Evolutionary conservation across 2,888 invertebrate species (phyloP).

Genomic region (Ethmia dodecea): DNA sequence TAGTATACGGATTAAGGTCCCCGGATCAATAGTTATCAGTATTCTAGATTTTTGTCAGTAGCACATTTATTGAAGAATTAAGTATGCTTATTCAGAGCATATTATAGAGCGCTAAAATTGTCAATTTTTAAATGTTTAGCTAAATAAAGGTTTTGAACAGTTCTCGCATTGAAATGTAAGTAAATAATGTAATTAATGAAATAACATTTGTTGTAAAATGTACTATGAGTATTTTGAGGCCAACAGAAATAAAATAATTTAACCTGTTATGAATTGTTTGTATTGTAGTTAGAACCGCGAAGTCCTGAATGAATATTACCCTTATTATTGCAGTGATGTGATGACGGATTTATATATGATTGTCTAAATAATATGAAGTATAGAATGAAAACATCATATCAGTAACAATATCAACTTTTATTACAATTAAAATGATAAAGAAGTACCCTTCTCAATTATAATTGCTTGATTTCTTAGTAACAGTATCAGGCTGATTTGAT

Average conservation of each 20-base stretch:
- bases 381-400: constrained; percentile 1
- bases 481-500: constrained; percentile 19
- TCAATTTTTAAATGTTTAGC: constrained; percentile 73
- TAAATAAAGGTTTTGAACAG: constrained; percentile 41
- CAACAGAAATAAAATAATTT: constrained; percentile 68
- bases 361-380: not conserved
- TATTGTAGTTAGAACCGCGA: constrained; percentile 23
- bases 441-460: constrained; percentile 10
- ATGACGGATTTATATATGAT: too few relatives aligned
- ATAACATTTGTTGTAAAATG: constrained; percentile 70
- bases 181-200: constrained; percentile 46
- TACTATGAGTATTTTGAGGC: constrained; percentile 69
- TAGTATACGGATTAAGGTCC: constrained; percentile 12
- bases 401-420: constrained; percentile 27
- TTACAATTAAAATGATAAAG: constrained; percentile 10
- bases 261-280: constrained; percentile 27
- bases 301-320: too few relatives aligned
- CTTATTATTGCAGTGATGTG: too few relatives aligned
- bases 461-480: too few relatives aligned
- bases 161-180: constrained; percentile 60
- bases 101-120: constrained; percentile 52
- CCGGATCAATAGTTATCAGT: constrained; percentile 18
- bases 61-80: constrained; percentile 17
- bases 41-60: constrained; percentile 24
- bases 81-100: constrained; percentile 16